phyloP scores from a whole-genome alignment of 2,888 invertebrate species.

The Craniophora ligustri region DNA sequence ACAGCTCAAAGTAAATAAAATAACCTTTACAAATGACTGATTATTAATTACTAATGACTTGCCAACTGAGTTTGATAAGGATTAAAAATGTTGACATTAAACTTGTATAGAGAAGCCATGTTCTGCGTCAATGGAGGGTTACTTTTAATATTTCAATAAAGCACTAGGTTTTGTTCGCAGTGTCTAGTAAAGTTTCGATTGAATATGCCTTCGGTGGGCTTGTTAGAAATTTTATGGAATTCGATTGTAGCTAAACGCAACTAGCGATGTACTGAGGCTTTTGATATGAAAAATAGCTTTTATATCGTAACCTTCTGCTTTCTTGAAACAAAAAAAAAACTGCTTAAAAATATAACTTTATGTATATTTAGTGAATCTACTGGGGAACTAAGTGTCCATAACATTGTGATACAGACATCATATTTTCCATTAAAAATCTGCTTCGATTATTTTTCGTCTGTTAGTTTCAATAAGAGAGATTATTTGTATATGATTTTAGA shows the following conservation, averaged over 20 bases:
- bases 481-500: conserved; percentile 87
- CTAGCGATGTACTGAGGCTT: conserved; percentile 50
- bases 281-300: conserved; percentile 54
- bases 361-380: conserved; percentile 86
- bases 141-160: conserved; percentile 79
- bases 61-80: conserved; percentile 33
- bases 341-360: conserved; percentile 83
- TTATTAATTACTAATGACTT: conserved; percentile 39
- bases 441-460: conserved; percentile 81
- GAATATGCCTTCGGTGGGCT: conserved; percentile 36
- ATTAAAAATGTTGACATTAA: conserved; percentile 24
- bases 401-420: conserved; percentile 87
- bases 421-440: conserved; percentile 83
- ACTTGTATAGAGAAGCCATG: conserved; percentile 70
- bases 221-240: conserved; percentile 43
- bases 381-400: conserved; percentile 84
- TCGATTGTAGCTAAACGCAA: conserved; percentile 39
- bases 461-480: conserved; percentile 84
- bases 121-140: conserved; percentile 84
- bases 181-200: conserved; percentile 46
- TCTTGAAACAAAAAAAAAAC: conserved; percentile 79
- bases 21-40: conserved; percentile 52
- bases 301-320: conserved; percentile 79
- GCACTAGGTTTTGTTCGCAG: conserved; percentile 77
- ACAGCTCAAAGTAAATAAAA: conserved; percentile 39